Conservation (phyloP, 1,140 invertebrate species). For the Nymphalis io region DNA sequence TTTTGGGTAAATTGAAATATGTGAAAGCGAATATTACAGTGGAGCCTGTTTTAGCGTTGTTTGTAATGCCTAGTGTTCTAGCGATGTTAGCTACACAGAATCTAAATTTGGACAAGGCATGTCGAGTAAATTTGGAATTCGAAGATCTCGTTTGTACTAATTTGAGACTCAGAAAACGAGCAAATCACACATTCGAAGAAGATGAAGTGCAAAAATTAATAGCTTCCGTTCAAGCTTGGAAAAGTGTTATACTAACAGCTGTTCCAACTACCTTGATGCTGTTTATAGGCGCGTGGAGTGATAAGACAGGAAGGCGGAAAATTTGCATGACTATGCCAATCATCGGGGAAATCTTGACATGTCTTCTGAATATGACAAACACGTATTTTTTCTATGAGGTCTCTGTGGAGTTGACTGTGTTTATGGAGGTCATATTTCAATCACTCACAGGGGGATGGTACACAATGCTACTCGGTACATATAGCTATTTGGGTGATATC, state of each 20-base stretch:
- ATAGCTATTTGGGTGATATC: conserved; percentile 93
- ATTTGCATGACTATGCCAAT: conserved; percentile 92
- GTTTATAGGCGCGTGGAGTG: conserved; percentile 85
- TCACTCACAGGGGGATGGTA: conserved; percentile 91
- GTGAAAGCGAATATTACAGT: conserved; percentile 69
- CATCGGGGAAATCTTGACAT: conserved; percentile 89
- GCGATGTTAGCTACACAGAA: conserved; percentile 68
- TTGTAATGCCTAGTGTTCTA: conserved; percentile 68
- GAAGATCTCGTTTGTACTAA: conserved; percentile 60
- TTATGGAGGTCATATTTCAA: conserved; percentile 85
- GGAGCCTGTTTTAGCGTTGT: conserved; percentile 66
- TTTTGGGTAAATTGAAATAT: conserved; percentile 61
- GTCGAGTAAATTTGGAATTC: conserved; percentile 64
- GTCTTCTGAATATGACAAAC: conserved; percentile 87
- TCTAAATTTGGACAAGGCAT: conserved; percentile 73
- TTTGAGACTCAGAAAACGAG: conserved; percentile 54
- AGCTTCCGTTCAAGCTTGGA: conserved; percentile 80
- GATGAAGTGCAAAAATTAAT: conserved; percentile 82
- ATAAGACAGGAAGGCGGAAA: conserved; percentile 87
- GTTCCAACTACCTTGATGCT: conserved; percentile 81
- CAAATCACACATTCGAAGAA: conserved; percentile 63
- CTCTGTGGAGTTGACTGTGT: conserved; percentile 88
- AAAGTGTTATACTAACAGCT: conserved; percentile 79
- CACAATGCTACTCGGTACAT: conserved; percentile 92
- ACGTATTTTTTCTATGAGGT: conserved; percentile 88